Evolutionary conservation across 2,888 invertebrate genomes (phyloP), one percentile per base, ranked within the genome.

Genomic region (Ypsolopha scabrella): DNA sequence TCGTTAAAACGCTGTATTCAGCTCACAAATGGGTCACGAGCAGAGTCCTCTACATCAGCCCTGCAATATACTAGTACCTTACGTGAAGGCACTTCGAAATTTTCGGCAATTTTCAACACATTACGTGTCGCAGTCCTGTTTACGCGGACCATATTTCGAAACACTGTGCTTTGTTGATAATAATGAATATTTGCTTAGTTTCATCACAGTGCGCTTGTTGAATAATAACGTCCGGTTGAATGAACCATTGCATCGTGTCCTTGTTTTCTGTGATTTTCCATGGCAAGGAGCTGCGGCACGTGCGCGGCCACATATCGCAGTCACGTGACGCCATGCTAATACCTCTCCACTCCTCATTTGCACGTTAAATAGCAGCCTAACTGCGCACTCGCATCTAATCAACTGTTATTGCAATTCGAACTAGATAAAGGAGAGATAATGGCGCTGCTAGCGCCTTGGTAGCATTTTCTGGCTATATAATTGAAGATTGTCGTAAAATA

Each of bases 261-360:
- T 86, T 86, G 85, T 85, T 83, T 81, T 80, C 78, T 82, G 85
- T 82, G 80, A 80, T 83, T 85, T 85, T 85, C 83, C 82, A 82
- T 75, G 72, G 65, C 58, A 53, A 58, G 58, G 55, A 55, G 57
- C 51, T 13, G 53, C 53, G 61, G 77, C 80, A 75, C 79, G 80
- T 78, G 79, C 68, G 62, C 60, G 54, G 55, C 53, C 53, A 51
- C 58, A 52, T 48, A 48, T 46, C 11, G 39, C 11, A n/a, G 39
- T 49, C 39, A 49, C 49, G 49, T 39, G 39, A 33, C 38, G n/a
- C 46, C 8, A 24, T n/a, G 39, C 41, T 24, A 33, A 7, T 34
- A 49, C 39, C 24, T 33, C 33, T 46, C 34, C 35, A 24, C 7
- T 10, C 33, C 34, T 49, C 10, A 49, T 49, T 39, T 49, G n/a